Percentiles rank a stretch among this genome's conserved stretches.
These are phyloP conservation scores for Carapus acus DNA, from an alignment of 2,797 vertebrate species.

Conservation along the genomic window DNA sequence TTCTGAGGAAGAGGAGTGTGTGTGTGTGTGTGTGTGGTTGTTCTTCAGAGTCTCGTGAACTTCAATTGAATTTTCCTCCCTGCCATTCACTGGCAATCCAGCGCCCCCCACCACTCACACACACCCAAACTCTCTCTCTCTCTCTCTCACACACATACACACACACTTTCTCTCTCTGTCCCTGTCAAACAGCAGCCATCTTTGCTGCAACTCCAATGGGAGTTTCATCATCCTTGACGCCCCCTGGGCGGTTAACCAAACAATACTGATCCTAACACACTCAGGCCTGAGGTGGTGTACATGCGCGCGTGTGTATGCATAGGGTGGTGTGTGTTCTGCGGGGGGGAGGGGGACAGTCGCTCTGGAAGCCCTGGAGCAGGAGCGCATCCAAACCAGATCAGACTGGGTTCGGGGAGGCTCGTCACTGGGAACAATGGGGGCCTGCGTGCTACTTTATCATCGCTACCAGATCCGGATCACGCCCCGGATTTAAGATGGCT, in stretches of 20 bases:
- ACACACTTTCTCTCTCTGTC: background rate
- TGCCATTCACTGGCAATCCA: too few species aligned
- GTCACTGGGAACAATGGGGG: slow-evolving; percentile 14
- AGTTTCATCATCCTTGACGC: slow-evolving; percentile 51
- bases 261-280: background rate
- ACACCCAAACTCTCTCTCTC: background rate
- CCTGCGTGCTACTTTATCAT: slow-evolving; percentile 20
- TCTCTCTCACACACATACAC: slow-evolving; percentile 1
- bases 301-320: too few species aligned
- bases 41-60: slow-evolving; percentile 51
- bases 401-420: slow-evolving; percentile 35
- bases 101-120: slow-evolving; percentile 7
- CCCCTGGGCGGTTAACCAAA: slow-evolving; percentile 2
- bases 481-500: too few species aligned
- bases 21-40: slow-evolving; percentile 27
- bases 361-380: background rate
- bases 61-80: slow-evolving; percentile 66
- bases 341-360: too few species aligned
- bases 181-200: slow-evolving; percentile 53
- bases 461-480: slow-evolving; percentile 8
- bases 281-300: too few species aligned
- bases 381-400: slow-evolving; percentile 49
- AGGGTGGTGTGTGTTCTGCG: too few species aligned
- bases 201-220: slow-evolving; percentile 60
- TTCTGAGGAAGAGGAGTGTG: background rate